These are phyloP conservation scores for Dendrocopos noguchii DNA, from an alignment of 2,113 vertebrate species.

Conservation along the genomic window DNA sequence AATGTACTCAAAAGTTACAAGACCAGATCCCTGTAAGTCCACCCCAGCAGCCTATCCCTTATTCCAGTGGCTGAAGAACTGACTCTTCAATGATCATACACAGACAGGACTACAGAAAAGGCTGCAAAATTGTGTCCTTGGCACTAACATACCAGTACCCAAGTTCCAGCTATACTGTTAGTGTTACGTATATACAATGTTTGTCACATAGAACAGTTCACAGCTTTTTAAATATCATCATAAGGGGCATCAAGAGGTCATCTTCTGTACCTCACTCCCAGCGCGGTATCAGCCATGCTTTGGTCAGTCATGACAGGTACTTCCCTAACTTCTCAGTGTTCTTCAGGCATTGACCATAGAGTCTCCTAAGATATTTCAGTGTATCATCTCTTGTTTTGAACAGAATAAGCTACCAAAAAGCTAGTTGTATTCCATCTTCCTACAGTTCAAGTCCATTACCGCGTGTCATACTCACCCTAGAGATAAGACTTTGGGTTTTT, in stretches of 20 bases:
- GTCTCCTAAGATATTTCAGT: neutral
- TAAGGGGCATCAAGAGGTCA: neutral
- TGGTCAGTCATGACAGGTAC: neutral
- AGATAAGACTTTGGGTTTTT: neutral
- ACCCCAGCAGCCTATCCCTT: neutral
- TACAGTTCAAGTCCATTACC: neutral
- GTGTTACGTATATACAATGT: neutral
- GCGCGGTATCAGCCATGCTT: neutral
- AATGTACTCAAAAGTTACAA: neutral
- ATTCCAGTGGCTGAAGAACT: neutral
- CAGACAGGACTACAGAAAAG: neutral
- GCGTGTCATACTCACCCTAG: neutral
- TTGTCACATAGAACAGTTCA: neutral
- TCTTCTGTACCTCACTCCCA: neutral
- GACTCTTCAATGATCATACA: neutral
- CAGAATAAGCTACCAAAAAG: neutral
- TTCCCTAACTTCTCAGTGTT: neutral
- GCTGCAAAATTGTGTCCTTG: neutral
- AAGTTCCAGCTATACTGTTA: neutral
- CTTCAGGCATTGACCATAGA: neutral
- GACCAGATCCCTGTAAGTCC: neutral
- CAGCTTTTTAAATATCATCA: neutral
- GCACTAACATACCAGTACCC: neutral
- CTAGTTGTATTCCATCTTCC: neutral
- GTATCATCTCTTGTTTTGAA: neutral